Percentiles rank a stretch among this genome's conserved stretches.
phyloP scores from a whole-genome alignment of 2,797 vertebrate species.

The Acrossocheilus wenchowensis region DNA sequence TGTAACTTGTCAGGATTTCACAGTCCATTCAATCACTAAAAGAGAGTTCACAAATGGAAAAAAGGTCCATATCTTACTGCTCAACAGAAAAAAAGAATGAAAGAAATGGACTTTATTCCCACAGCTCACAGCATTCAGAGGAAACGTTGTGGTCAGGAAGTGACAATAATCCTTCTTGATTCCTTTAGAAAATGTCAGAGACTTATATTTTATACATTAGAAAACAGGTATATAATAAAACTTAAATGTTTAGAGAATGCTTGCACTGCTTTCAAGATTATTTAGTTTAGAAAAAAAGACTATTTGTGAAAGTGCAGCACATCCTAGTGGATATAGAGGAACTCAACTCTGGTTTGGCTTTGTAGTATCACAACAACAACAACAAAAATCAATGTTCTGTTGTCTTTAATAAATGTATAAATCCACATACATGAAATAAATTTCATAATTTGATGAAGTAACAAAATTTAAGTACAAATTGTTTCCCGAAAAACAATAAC shows the following conservation, averaged over 20 bases:
- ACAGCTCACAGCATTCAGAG: conserved; percentile 12
- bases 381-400: neutral
- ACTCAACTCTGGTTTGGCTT: neutral
- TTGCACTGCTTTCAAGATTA: neutral
- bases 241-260: neutral
- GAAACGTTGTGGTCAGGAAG: neutral
- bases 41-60: conserved; percentile 20
- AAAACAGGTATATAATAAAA: neutral
- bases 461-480: conserved; percentile 18
- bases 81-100: neutral
- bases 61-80: neutral
- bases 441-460: neutral
- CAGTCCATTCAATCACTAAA: conserved; percentile 23
- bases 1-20: conserved; percentile 45
- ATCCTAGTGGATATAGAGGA: conserved; percentile 28
- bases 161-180: conserved; percentile 1
- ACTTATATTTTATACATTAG: neutral
- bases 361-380: neutral
- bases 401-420: conserved; percentile 38
- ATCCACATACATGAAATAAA: conserved; percentile 26
- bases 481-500: neutral
- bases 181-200: neutral
- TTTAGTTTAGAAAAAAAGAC: neutral
- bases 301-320: conserved; percentile 43
- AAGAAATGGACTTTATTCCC: neutral